Percentiles rank a stretch among this genome's conserved stretches.
These are phyloP conservation scores for Meles meles DNA, from an alignment of 2,113 vertebrate genomes.

Conservation along the genomic window DNA sequence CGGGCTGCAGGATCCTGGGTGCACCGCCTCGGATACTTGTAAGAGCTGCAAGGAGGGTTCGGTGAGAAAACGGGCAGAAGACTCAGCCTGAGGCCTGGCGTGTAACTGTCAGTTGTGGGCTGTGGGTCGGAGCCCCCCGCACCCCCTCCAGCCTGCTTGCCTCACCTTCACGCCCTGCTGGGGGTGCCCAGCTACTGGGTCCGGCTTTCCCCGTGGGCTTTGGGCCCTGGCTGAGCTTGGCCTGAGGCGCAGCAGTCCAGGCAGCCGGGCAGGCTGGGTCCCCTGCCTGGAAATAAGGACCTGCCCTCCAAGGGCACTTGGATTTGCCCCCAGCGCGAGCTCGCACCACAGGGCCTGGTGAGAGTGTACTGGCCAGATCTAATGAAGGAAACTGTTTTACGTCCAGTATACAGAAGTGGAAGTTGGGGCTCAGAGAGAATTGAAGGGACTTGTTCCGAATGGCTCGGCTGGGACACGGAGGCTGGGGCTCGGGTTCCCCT, in stretches of 20 bases:
- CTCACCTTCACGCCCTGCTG: not conserved
- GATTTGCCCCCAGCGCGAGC: accelerated
- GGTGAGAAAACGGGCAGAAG: accelerated
- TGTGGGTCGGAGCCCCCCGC: accelerated
- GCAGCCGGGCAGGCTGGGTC: not conserved
- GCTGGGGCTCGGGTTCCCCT: not conserved
- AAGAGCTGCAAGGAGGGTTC: not conserved
- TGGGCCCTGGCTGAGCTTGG: not conserved
- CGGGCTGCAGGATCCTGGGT: not conserved
- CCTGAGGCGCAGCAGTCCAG: not conserved
- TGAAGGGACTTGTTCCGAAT: not conserved
- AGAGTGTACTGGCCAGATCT: not conserved
- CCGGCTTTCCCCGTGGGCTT: too few species aligned
- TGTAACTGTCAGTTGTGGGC: accelerated
- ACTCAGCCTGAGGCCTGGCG: not conserved
- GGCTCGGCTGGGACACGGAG: accelerated
- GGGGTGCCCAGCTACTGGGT: not conserved
- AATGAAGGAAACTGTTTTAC: not conserved
- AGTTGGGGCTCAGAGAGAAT: not conserved
- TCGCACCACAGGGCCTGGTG: accelerated
- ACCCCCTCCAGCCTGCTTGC: too few species aligned
- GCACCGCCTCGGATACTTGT: too few species aligned
- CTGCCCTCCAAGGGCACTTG: not conserved
- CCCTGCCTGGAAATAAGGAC: not conserved
- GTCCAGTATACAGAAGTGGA: not conserved